Percentiles rank a stretch among this genome's conserved stretches.
Evolutionary conservation across 2,797 vertebrate genomes (phyloP).

Genomic region (Onychomys arenicola): DNA sequence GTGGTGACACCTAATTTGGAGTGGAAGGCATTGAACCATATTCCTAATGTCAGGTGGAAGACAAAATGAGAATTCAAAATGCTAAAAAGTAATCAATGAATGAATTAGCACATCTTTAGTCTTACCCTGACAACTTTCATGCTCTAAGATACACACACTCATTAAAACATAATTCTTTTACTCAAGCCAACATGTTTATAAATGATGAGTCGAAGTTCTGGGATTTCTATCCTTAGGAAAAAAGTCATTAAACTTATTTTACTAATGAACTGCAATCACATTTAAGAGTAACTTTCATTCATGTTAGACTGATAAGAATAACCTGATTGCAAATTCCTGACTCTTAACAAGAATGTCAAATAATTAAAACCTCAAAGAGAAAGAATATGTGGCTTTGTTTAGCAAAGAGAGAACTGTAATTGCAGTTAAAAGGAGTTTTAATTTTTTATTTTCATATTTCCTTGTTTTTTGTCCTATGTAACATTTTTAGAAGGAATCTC

Average conservation of each 20-base stretch:
- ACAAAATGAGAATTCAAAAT: slow-evolving; percentile 47
- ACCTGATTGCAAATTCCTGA: background rate
- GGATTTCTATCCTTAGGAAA: background rate
- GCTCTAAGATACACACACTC: background rate
- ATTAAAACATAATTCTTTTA: background rate
- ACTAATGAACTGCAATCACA: background rate
- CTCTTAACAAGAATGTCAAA: background rate
- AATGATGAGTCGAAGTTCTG: background rate
- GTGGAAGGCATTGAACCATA: background rate
- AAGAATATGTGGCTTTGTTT: background rate
- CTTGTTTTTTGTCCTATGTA: background rate
- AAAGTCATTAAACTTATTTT: slow-evolving; percentile 8
- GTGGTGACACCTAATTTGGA: background rate
- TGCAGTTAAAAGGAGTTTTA: background rate
- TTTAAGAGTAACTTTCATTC: background rate
- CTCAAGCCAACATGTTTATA: background rate
- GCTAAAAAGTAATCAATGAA: background rate
- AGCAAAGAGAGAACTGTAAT: background rate
- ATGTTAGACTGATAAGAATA: background rate
- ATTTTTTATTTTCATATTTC: background rate
- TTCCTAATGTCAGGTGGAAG: background rate
- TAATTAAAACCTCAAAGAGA: slow-evolving; percentile 7
- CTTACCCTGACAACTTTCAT: background rate
- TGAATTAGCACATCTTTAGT: background rate
- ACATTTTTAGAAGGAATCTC: background rate